These are phyloP conservation scores for Drosophila rubida DNA, from an alignment of 2,888 invertebrate species.

Conservation along the genomic window DNA sequence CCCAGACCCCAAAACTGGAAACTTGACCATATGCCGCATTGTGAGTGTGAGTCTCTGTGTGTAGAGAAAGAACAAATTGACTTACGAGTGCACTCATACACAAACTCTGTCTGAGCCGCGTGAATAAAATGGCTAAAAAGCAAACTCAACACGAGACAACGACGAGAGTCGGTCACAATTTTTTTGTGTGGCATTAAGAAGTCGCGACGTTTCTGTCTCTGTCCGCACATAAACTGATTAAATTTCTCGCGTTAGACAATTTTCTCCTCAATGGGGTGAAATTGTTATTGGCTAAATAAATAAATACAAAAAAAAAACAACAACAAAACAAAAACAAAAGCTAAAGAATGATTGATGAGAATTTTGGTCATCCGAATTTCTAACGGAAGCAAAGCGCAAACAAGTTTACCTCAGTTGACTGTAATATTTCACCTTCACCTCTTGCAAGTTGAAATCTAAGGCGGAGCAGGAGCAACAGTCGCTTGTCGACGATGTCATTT, in stretches of 20 bases:
- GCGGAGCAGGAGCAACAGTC: background rate
- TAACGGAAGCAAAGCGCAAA: slow-evolving; percentile 62
- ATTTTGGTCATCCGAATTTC: slow-evolving; percentile 51
- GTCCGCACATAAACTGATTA: slow-evolving; percentile 75
- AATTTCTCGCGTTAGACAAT: slow-evolving; percentile 78
- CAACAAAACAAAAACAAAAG: slow-evolving; percentile 10
- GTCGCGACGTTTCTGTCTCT: slow-evolving; percentile 34
- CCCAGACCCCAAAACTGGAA: slow-evolving; percentile 73
- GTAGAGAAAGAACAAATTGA: slow-evolving; percentile 71
- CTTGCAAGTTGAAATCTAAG: background rate
- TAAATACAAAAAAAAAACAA: background rate
- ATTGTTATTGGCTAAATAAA: slow-evolving; percentile 47
- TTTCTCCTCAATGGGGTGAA: slow-evolving; percentile 65
- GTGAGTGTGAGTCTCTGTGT: background rate
- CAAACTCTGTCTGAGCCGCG: slow-evolving; percentile 16
- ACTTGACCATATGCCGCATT: slow-evolving; percentile 45
- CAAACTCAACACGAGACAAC: slow-evolving; percentile 29
- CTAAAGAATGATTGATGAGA: slow-evolving; percentile 73
- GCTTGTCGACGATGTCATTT: slow-evolving; percentile 23
- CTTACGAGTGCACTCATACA: slow-evolving; percentile 33
- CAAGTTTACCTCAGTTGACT: slow-evolving; percentile 35
- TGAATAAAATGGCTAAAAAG: slow-evolving; percentile 50
- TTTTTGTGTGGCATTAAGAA: slow-evolving; percentile 62
- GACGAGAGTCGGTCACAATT: slow-evolving; percentile 34
- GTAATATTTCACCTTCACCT: slow-evolving; percentile 24